Percentiles rank a stretch among this genome's conserved stretches.
Evolutionary conservation across 2,113 vertebrate species (phyloP).

Genomic region (Trinectes maculatus): DNA sequence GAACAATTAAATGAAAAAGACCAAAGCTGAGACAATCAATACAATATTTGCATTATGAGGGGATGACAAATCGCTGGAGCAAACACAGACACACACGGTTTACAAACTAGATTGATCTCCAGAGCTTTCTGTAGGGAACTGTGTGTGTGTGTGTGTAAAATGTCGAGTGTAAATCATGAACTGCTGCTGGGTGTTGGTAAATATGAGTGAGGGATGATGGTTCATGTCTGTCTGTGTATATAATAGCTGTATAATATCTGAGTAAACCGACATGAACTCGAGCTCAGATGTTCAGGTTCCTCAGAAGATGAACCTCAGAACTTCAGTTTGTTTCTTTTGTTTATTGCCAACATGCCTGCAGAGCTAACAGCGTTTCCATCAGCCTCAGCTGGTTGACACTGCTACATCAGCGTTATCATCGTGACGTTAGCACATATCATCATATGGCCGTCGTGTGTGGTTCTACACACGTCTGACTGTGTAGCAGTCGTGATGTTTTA

Average conservation of each 20-base stretch:
- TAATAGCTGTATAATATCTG: too few species aligned
- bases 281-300: not conserved
- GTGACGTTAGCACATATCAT: too few species aligned
- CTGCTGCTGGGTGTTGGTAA: constrained; percentile 53
- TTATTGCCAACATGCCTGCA: too few species aligned
- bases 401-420: too few species aligned
- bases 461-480: too few species aligned
- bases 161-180: constrained; percentile 57
- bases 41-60: constrained; percentile 53
- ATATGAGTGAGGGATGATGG: not conserved
- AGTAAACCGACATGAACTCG: too few species aligned
- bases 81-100: constrained; percentile 37
- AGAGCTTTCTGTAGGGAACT: constrained; percentile 22
- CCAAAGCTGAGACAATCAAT: constrained; percentile 45
- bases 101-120: constrained; percentile 59
- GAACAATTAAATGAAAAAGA: constrained; percentile 28
- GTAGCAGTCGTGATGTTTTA: too few species aligned
- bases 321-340: too few species aligned
- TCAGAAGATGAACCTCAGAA: not conserved
- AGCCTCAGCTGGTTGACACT: too few species aligned
- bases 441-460: too few species aligned
- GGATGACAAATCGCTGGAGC: constrained; percentile 43
- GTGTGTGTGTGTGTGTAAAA: constrained; percentile 12
- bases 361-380: too few species aligned
- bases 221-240: not conserved